Evolutionary conservation across 2,797 vertebrate species (phyloP).

Genomic region (Xenentodon cancila): DNA sequence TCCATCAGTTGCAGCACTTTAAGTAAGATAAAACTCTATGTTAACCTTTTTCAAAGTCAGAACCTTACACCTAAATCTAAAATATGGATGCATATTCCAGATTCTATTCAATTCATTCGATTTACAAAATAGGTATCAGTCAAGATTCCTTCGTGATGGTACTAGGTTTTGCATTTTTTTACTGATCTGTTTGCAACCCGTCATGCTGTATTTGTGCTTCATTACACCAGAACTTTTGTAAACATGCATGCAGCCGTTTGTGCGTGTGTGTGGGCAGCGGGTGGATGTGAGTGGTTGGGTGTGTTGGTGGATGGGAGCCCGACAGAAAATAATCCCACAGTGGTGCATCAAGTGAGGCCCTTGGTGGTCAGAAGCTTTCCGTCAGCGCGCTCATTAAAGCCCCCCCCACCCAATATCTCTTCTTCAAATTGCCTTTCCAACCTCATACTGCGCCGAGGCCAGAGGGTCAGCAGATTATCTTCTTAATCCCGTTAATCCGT

Average conservation of each 20-base stretch:
- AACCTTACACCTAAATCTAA: too few species aligned
- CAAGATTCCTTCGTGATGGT: too few species aligned
- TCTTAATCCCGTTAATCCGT: constrained; percentile 81
- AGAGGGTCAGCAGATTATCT: constrained; percentile 79
- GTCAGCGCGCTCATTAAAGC: constrained; percentile 69
- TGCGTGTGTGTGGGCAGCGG: constrained; percentile 34
- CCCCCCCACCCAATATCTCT: constrained; percentile 42
- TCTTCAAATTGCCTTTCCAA: constrained; percentile 78
- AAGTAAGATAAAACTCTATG: too few species aligned
- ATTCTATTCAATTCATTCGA: too few species aligned
- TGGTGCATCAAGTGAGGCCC: constrained; percentile 43
- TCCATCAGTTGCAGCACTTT: too few species aligned
- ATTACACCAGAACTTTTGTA: not conserved
- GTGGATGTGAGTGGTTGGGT: constrained; percentile 35
- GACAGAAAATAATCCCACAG: constrained; percentile 64
- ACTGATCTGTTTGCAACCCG: too few species aligned
- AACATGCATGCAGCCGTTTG: constrained; percentile 2
- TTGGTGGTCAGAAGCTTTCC: constrained; percentile 68
- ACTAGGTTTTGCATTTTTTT: too few species aligned
- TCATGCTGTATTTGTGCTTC: not conserved
- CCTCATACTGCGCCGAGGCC: constrained; percentile 68
- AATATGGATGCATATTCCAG: too few species aligned
- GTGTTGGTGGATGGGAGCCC: constrained; percentile 46
- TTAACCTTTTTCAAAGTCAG: too few species aligned
- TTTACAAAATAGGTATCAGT: too few species aligned